Base-by-base conservation (phyloP, 1,140 invertebrate genomes). In the Aphelenchoides avenae region DNA sequence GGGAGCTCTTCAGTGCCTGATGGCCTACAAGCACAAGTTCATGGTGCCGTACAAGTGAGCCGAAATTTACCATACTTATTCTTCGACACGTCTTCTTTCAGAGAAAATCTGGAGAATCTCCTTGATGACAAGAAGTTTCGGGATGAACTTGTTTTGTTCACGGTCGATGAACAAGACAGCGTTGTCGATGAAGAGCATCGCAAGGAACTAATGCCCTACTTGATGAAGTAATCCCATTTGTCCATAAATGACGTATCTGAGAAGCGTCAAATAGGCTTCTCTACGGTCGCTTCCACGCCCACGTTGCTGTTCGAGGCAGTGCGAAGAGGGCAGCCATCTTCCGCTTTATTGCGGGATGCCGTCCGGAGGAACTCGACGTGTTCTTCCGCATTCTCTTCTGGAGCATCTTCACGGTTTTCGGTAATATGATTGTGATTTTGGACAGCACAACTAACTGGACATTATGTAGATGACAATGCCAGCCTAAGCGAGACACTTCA, bases 1-100 rank as follows among this genome's bases (percentile, higher is more conserved):
- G 1, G 15, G 26, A 5, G 61, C 61, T 27, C 36, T 64, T n/a
- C 30, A 20, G 26, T 64, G 61, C 37, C n/a, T 64, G 13, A 33
- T 68, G n/a, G 33, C 24, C n/a, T 64, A 66, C 39, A 68, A 66
- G 15, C 40, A 66, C 41, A 34, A 29, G 5, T 48, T 34, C 24
- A 30, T 68, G 15, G 29, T 6, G 4, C 52, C 63, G 11, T 64
- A 64, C 43, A 44, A 20, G 20, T 42, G 20, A 7, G 41, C 5
- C 22, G 9, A 49, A 2, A 18, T 26, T 39, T 43, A 11, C 13
- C 15, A 61, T 24, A 26, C 20, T 9, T 11, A 29, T 48, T 60
- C 36, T 24, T 31, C 22, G 24, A 20, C 27, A 18, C 31, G 42
- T 9, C 24, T 22, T 9, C 1, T 50, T 51, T 49, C 15, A 53